A percentile compares a stretch with the other conserved stretches of the same genome.
phyloP scores from a whole-genome alignment of 2,797 vertebrate genomes.

The Malurus leucopterus region DNA sequence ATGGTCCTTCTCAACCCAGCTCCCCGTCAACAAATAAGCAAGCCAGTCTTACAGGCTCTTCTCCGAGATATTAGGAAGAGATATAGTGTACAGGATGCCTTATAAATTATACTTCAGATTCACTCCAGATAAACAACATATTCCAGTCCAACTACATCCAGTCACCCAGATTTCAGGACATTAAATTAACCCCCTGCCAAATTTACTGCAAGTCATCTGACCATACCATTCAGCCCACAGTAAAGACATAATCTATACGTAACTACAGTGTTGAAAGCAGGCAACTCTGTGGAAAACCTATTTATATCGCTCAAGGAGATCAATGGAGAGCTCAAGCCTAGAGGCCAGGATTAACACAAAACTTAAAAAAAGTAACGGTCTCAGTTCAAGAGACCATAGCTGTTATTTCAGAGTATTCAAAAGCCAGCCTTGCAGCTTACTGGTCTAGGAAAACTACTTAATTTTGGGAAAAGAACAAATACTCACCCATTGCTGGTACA shows the following conservation, averaged over 20 bases:
- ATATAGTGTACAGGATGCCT: background rate
- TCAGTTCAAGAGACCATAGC: background rate
- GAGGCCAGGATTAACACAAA: conserved; percentile 31
- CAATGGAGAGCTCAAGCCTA: conserved; percentile 15
- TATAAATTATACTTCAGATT: background rate
- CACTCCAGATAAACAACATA: background rate
- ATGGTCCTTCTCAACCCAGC: background rate
- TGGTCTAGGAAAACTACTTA: background rate
- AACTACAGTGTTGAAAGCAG: background rate
- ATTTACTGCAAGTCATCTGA: conserved; percentile 30
- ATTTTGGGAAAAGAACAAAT: background rate
- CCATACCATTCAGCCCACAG: conserved; percentile 16
- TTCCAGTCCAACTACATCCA: background rate
- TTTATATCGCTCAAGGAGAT: conserved; percentile 40
- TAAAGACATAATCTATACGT: conserved; percentile 30
- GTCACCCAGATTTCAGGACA: background rate
- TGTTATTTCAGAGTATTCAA: background rate
- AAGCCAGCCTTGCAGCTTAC: background rate
- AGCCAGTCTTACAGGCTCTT: background rate
- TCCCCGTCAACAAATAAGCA: background rate
- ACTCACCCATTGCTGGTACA: background rate
- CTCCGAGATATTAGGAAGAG: background rate
- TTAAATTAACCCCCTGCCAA: conserved; percentile 3
- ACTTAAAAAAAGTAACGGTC: conserved; percentile 24
- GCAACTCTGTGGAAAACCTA: conserved; percentile 23